These are phyloP conservation scores for Protophormia terraenovae DNA, from an alignment of 2,888 invertebrate genomes.

Conservation along the genomic window DNA sequence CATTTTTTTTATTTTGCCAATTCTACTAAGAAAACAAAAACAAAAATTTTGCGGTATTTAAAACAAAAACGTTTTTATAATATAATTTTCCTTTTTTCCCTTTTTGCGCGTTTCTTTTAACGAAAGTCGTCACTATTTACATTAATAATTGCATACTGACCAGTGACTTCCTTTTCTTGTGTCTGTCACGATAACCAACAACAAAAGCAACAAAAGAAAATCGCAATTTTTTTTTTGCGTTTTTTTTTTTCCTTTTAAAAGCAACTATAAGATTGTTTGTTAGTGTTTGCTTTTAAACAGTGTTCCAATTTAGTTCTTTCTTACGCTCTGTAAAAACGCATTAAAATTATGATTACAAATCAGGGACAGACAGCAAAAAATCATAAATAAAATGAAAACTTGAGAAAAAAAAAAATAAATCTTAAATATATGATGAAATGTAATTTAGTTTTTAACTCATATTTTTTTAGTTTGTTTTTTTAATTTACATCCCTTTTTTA, in stretches of 20 bases:
- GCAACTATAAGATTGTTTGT: constrained; percentile 15
- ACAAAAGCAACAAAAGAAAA: neutral
- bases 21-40: constrained; percentile 9
- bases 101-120: constrained; percentile 19
- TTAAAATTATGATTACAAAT: constrained; percentile 67
- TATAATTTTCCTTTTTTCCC: constrained; percentile 13
- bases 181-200: constrained; percentile 60
- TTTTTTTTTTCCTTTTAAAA: constrained; percentile 30
- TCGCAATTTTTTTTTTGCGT: neutral
- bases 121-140: constrained; percentile 39
- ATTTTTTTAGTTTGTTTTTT: constrained; percentile 9
- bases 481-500: constrained; percentile 36
- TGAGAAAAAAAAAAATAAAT: constrained; percentile 13
- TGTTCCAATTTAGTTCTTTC: constrained; percentile 61
- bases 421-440: constrained; percentile 64
- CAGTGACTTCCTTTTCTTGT: constrained; percentile 67
- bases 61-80: constrained; percentile 37
- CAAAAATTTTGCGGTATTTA: constrained; percentile 58
- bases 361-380: constrained; percentile 17
- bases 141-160: constrained; percentile 62
- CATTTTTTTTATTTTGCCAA: neutral
- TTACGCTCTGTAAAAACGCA: constrained; percentile 56
- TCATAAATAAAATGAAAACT: constrained; percentile 27
- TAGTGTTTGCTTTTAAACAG: constrained; percentile 8
- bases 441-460: constrained; percentile 65